Base-by-base conservation (phyloP, 2,113 vertebrate species). In the Proteles cristata region DNA sequence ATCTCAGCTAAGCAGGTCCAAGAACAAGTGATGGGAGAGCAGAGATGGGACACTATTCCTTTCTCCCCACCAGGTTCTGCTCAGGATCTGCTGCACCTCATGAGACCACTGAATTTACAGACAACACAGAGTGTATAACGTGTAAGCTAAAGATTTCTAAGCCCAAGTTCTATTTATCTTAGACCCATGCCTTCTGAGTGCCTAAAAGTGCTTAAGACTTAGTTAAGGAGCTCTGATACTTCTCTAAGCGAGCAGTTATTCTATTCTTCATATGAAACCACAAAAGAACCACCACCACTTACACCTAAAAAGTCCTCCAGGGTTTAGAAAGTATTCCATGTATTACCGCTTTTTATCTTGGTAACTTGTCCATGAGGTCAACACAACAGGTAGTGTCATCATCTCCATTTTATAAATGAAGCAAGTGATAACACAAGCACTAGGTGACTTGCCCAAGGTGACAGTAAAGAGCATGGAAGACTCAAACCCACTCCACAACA, bases 321-420 rank as follows among this genome's bases (percentile, higher is more conserved):
- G 80, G 48, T 89, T 94, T 94, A 93, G 85, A 93, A 85, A 35
- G 10, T 11, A 66, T 53, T 86, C 28, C n/a, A 81, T 17, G n/a
- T 31, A 85, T 43, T 58, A 58, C 0, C 33, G 23, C 33, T 65
- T 33, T 80, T 74, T 11, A 90, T n/a, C 63, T 25, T 73, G 7
- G 5, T 25, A 45, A 74, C 45, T 73, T 15, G 94, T 14, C 43
- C 58, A 63, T 21, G n/a, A 86, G 33, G n/a, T 86, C 4, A 1
- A 39, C 12, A 21, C 39, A n/a, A 81, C 6, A 85, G 43, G 50
- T 2, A 83, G 28, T 63, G 76, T 43, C 21, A 39, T 39, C n/a
- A 69, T 35, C 33, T 77, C 53, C 28, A 48, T 11, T 74, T 90
- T 87, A 94, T 26, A 92, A 80, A 68, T 50, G 71, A 94, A 82